Evolutionary conservation across 53 echinoderm and acorn worm genomes (phyloP).

Genomic region (Holothuria scabra): DNA sequence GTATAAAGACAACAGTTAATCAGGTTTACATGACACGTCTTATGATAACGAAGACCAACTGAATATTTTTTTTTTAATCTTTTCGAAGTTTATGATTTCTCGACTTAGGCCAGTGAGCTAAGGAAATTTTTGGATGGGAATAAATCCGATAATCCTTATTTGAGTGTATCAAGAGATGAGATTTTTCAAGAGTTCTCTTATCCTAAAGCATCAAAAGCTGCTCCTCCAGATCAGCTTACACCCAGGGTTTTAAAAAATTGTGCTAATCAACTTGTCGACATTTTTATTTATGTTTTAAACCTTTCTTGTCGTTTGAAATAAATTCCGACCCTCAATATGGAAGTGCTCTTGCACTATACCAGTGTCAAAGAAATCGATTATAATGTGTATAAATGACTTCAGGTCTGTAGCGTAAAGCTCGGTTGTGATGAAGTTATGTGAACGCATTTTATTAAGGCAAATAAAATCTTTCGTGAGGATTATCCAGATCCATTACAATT

Average conservation of each 20-base stretch:
- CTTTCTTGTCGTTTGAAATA: background rate
- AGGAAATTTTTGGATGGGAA: background rate
- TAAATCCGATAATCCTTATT: too few relatives aligned
- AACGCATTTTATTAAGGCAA: background rate
- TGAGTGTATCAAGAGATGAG: too few relatives aligned
- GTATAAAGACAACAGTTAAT: background rate
- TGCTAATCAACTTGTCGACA: conserved; percentile 18
- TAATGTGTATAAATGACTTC: background rate
- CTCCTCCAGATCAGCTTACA: conserved; percentile 48
- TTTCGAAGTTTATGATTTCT: too few relatives aligned
- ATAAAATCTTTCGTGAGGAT: background rate
- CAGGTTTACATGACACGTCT: background rate
- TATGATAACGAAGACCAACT: background rate
- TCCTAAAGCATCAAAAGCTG: conserved; percentile 8
- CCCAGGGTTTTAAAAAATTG: conserved; percentile 39
- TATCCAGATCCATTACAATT: background rate
- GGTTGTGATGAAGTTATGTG: background rate
- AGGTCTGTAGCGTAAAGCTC: background rate
- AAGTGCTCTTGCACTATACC: conserved; percentile 33
- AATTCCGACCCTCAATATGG: too few relatives aligned
- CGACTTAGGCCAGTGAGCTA: too few relatives aligned
- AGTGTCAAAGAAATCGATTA: background rate
- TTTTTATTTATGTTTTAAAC: conserved; percentile 46
- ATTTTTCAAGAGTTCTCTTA: background rate
- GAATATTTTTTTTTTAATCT: too few relatives aligned